These are phyloP conservation scores for Mastigias papua DNA, from an alignment of 30 jellyfish, hydroid and myxozoan species.

Conservation along the genomic window DNA sequence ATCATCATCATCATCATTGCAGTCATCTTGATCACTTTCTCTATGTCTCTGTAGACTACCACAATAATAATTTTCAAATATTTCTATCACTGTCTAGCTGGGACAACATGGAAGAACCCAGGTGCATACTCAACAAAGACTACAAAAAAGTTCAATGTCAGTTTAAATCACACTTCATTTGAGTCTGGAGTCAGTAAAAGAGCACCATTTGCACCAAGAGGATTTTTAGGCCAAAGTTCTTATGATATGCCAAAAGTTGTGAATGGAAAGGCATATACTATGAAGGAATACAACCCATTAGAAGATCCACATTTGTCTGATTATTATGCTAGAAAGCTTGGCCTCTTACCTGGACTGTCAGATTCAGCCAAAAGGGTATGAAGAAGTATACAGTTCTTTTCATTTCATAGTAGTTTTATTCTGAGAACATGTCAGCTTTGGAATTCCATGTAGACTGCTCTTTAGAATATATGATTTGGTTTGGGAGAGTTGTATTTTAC, in stretches of 20 bases:
- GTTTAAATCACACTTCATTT: slow-evolving; percentile 75
- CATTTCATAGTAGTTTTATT: neutral
- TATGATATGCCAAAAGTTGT: slow-evolving; percentile 95
- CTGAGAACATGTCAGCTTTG: no score
- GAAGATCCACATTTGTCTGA: slow-evolving; percentile 96
- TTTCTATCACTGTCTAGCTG: slow-evolving; percentile 10
- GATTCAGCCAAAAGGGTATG: slow-evolving; percentile 68
- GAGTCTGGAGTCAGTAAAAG: slow-evolving; percentile 87
- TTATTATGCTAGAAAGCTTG: slow-evolving; percentile 93
- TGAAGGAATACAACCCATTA: slow-evolving; percentile 89
- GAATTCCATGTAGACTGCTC: neutral
- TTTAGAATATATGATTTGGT: neutral
- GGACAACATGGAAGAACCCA: slow-evolving; percentile 94
- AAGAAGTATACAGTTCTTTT: neutral
- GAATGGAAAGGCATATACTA: slow-evolving; percentile 82
- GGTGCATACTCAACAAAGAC: slow-evolving; percentile 82
- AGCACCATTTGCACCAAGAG: slow-evolving; percentile 97
- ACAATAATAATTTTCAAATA: neutral
- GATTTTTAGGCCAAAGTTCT: slow-evolving; percentile 63
- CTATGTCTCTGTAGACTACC: neutral
- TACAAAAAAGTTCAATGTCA: slow-evolving; percentile 65
- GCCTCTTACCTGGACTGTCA: slow-evolving; percentile 74
- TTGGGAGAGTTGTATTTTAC: no score
- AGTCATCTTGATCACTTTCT: neutral
- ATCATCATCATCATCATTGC: neutral